phyloP scores from a whole-genome alignment of 2,797 vertebrate genomes.

The Pangasius sanitwongsei region DNA sequence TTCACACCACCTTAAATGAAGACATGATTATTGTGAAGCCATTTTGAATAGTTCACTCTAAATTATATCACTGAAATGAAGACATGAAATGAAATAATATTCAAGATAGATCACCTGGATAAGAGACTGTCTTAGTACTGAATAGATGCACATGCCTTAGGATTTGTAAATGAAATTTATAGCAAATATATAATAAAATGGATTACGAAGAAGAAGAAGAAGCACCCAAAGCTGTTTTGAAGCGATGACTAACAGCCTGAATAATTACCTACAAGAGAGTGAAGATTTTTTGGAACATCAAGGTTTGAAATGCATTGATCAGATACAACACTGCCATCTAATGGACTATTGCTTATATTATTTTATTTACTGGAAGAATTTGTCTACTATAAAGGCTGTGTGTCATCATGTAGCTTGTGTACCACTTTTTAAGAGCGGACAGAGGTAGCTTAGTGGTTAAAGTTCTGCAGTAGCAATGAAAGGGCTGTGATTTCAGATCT shows the following conservation, averaged over 20 bases:
- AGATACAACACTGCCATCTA: slow-evolving; percentile 63
- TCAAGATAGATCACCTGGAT: not conserved
- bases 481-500: slow-evolving; percentile 4
- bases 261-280: not conserved
- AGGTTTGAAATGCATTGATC: not conserved
- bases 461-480: not conserved
- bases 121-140: not conserved
- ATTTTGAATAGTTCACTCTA: too few species aligned
- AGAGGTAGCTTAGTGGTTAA: not conserved
- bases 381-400: too few species aligned
- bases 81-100: not conserved
- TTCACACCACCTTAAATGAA: slow-evolving; percentile 19
- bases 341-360: slow-evolving; percentile 45
- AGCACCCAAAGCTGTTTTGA: not conserved
- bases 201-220: not conserved
- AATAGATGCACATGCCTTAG: not conserved
- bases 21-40: not conserved
- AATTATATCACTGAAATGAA: not conserved
- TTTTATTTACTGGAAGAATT: not conserved
- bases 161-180: not conserved
- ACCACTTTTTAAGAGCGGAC: not conserved
- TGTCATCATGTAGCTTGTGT: not conserved
- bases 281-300: not conserved
- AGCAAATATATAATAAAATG: not conserved
- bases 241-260: not conserved